A percentile compares a stretch with the other conserved stretches of the same genome.
These are phyloP conservation scores for Dromius quadrimaculatus DNA, from an alignment of 2,888 invertebrate genomes.

Conservation along the genomic window DNA sequence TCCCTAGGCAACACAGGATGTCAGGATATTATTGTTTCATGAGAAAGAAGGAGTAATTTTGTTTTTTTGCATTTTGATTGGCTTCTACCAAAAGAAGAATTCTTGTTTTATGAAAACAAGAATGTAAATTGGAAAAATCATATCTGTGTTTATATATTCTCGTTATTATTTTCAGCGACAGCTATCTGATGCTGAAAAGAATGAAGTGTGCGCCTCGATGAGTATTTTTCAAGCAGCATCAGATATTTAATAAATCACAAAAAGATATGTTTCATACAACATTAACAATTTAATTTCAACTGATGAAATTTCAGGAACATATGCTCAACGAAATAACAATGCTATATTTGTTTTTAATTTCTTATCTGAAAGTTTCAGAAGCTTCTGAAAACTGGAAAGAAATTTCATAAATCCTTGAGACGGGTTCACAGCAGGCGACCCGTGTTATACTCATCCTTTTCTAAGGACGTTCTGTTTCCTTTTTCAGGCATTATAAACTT, in stretches of 20 bases:
- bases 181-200: constrained; percentile 25
- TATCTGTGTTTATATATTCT: constrained; percentile 42
- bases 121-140: constrained; percentile 48
- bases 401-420: constrained; percentile 49
- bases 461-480: constrained; percentile 9
- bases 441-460: constrained; percentile 3
- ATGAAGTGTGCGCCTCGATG: constrained; percentile 37
- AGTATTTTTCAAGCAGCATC: no score
- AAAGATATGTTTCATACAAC: constrained; percentile 11
- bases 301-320: constrained; percentile 35
- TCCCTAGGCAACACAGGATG: constrained; percentile 33
- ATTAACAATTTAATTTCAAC: constrained; percentile 21
- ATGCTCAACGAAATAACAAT: constrained; percentile 30
- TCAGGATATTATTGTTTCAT: constrained; percentile 44
- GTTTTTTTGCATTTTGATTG: constrained; percentile 12
- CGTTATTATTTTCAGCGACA: constrained; percentile 42
- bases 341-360: constrained; percentile 46
- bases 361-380: constrained; percentile 42
- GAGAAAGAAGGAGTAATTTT: constrained; percentile 14
- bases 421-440: constrained; percentile 17
- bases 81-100: not conserved
- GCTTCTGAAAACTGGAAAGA: constrained; percentile 43
- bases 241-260: constrained; percentile 2
- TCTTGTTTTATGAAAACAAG: constrained; percentile 43
- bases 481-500: constrained; percentile 50